Evolutionary conservation across 2,113 vertebrate species (phyloP).

Genomic region (Vulpes ferrilata): DNA sequence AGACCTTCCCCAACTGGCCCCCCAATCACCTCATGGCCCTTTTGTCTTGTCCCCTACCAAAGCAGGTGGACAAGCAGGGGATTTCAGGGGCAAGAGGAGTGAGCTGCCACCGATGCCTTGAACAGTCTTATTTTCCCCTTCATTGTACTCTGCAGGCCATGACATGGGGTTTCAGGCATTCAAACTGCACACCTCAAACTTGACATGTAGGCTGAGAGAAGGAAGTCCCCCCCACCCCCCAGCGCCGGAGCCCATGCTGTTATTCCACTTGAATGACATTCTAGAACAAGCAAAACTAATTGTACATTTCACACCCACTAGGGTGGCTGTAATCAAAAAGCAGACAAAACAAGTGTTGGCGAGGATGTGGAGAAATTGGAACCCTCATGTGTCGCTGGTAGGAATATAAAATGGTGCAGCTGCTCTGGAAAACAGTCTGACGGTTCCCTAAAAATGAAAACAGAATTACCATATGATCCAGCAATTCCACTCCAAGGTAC

Average conservation of each 20-base stretch:
- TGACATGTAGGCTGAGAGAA: not conserved
- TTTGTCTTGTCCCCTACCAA: not conserved
- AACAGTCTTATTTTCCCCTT: not conserved
- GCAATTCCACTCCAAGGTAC: not conserved
- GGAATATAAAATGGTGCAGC: not conserved
- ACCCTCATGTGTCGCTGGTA: no score
- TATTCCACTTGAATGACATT: not conserved
- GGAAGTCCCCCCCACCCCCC: not conserved
- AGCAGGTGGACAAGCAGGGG: not conserved
- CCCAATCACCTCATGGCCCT: not conserved
- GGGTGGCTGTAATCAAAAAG: not conserved
- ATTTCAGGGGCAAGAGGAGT: not conserved
- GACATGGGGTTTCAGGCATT: not conserved
- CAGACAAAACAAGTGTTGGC: not conserved
- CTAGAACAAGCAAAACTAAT: slow-evolving; percentile 9
- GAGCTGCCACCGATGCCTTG: not conserved
- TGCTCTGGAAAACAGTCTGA: not conserved
- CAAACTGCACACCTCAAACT: not conserved
- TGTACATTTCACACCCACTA: not conserved
- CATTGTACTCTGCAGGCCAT: not conserved
- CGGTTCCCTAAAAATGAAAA: not conserved
- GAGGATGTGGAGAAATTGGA: not conserved
- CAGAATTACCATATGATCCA: not conserved
- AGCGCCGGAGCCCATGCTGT: not conserved
- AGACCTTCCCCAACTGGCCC: not conserved